Conservation (phyloP, 2,888 invertebrate genomes). For the Zygothrica quintamaculata region DNA sequence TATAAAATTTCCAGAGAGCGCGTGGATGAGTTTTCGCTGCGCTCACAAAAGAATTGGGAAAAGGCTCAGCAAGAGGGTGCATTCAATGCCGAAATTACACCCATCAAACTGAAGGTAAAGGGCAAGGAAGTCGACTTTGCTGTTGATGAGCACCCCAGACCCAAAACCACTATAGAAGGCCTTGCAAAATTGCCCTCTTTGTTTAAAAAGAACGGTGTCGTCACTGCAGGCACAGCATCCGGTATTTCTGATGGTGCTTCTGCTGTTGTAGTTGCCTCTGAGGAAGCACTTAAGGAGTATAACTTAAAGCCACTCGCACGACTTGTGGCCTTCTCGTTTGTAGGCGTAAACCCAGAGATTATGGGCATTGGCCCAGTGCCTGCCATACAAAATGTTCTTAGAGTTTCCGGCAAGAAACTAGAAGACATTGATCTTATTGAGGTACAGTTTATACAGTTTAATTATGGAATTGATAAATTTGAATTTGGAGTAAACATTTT, state of each 20-base stretch:
- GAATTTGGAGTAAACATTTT: too few species aligned
- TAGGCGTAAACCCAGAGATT: conserved; percentile 98
- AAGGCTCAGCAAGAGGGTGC: conserved; percentile 93
- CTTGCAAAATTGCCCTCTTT: conserved; percentile 94
- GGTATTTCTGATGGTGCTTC: conserved; percentile 99
- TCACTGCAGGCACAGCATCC: conserved; percentile 97
- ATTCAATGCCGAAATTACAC: conserved; percentile 95
- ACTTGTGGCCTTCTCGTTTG: conserved; percentile 94
- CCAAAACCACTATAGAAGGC: conserved; percentile 93
- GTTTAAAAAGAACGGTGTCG: conserved; percentile 97
- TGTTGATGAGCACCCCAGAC: conserved; percentile 91
- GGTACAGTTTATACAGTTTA: conserved; percentile 85
- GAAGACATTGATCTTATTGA: conserved; percentile 97
- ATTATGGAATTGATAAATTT: too few species aligned
- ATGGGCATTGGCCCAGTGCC: conserved; percentile 99
- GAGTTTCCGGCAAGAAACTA: conserved; percentile 90
- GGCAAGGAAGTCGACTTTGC: conserved; percentile 91
- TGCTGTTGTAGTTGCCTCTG: conserved; percentile 94
- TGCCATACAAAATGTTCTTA: conserved; percentile 94
- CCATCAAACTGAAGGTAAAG: conserved; percentile 93
- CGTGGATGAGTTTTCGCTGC: conserved; percentile 93
- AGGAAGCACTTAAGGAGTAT: conserved; percentile 92
- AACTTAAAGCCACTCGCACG: conserved; percentile 95
- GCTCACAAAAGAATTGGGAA: conserved; percentile 95
- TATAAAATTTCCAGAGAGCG: conserved; percentile 92